These are phyloP conservation scores for Solenopsis invicta DNA, from an alignment of 1,140 invertebrate species.

Conservation along the genomic window DNA sequence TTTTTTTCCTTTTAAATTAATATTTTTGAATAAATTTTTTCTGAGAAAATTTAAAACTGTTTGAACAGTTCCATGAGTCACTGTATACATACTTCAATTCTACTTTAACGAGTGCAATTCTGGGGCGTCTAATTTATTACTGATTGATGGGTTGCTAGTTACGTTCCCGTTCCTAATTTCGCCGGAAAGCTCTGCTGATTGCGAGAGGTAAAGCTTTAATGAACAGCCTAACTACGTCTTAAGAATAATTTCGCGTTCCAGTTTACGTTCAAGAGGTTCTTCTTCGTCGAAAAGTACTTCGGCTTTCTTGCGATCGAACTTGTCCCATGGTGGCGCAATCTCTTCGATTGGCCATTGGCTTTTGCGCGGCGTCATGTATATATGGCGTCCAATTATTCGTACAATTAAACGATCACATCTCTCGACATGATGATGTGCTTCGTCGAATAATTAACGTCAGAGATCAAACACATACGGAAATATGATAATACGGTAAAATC, in stretches of 20 bases:
- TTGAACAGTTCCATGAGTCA: background rate
- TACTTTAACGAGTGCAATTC: slow-evolving; percentile 11
- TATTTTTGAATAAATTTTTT: background rate
- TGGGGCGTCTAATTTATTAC: slow-evolving; percentile 31
- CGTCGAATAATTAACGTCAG: slow-evolving; percentile 30
- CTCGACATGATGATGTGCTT: background rate
- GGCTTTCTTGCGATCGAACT: slow-evolving; percentile 15
- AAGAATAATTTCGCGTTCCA: slow-evolving; percentile 57
- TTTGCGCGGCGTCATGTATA: slow-evolving; percentile 12
- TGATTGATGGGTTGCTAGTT: slow-evolving; percentile 25
- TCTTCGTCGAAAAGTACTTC: slow-evolving; percentile 9
- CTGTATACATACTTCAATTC: background rate
- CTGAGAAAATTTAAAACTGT: background rate
- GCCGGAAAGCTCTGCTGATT: slow-evolving; percentile 39
- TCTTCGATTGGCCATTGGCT: slow-evolving; percentile 37
- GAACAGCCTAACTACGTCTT: slow-evolving; percentile 6
- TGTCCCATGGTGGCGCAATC: background rate
- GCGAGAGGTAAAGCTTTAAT: slow-evolving; percentile 16
- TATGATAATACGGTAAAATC: background rate
- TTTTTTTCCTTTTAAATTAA: background rate
- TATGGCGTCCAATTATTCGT: slow-evolving; percentile 48
- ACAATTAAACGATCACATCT: slow-evolving; percentile 50
- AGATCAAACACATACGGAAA: slow-evolving; percentile 22
- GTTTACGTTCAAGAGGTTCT: slow-evolving; percentile 19
- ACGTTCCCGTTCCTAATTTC: slow-evolving; percentile 23